Conservation (phyloP, 2,113 vertebrate genomes). For the Hydrochoerus hydrochaeris region DNA sequence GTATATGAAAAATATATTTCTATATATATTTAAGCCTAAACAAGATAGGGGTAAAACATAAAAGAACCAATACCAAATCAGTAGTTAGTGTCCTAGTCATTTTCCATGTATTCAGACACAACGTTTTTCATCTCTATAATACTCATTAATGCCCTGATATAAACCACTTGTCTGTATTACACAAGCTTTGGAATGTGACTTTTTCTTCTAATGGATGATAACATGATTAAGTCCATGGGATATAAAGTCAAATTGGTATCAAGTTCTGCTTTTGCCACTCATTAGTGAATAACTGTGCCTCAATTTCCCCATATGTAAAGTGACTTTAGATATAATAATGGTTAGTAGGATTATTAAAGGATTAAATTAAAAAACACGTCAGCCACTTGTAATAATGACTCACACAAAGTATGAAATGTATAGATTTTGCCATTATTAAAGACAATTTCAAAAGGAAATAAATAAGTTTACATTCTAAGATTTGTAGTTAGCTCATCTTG, state of each 20-base stretch:
- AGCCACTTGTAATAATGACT: background rate
- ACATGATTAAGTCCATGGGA: background rate
- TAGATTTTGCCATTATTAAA: background rate
- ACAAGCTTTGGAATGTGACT: background rate
- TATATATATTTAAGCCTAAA: background rate
- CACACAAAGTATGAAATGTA: background rate
- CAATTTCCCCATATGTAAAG: background rate
- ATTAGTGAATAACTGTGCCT: background rate
- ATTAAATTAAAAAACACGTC: background rate
- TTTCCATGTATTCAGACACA: background rate
- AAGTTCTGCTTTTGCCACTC: background rate
- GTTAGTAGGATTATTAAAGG: background rate
- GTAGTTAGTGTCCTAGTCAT: background rate
- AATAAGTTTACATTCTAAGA: background rate
- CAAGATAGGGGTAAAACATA: background rate
- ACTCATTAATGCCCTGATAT: background rate
- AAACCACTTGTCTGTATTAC: background rate
- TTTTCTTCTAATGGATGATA: background rate
- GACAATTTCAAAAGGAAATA: background rate
- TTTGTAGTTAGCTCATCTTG: slow-evolving; percentile 1
- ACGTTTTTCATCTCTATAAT: background rate
- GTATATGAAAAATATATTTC: background rate
- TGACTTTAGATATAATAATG: background rate
- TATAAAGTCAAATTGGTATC: background rate
- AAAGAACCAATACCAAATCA: slow-evolving; percentile 7